These are phyloP conservation scores for Aythya baeri DNA, from an alignment of 2,113 vertebrate species.

Conservation along the genomic window DNA sequence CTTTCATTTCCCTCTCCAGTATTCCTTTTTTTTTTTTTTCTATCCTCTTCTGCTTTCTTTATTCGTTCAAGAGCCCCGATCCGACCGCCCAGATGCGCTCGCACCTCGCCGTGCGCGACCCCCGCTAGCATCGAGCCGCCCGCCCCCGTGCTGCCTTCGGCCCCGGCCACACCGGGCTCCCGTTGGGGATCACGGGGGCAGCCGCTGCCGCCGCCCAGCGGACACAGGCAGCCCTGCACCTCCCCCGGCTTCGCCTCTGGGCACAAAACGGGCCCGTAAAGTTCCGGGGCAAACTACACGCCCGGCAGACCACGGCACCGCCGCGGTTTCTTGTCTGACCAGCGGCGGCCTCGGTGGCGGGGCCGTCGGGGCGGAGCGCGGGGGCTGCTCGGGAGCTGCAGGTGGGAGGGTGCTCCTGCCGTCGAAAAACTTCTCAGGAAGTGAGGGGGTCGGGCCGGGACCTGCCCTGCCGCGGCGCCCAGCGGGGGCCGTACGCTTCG, in stretches of 20 bases:
- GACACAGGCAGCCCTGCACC: slow-evolving; percentile 47
- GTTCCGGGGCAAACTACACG: neutral
- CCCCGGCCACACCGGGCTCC: neutral
- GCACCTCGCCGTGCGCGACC: neutral
- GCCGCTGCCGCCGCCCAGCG: slow-evolving; percentile 76
- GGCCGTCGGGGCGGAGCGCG: neutral
- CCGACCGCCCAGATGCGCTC: neutral
- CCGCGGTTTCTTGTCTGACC: too few species aligned
- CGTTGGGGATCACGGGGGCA: slow-evolving; percentile 23
- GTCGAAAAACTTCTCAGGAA: neutral
- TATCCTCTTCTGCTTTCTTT: neutral
- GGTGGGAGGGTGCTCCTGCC: neutral
- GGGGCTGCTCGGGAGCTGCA: neutral
- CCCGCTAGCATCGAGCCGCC: neutral
- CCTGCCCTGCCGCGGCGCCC: too few species aligned
- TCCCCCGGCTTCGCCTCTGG: neutral
- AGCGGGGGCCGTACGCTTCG: neutral
- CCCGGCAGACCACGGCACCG: too few species aligned
- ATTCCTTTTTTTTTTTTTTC: neutral
- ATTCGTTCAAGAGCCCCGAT: neutral
- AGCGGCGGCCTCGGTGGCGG: neutral
- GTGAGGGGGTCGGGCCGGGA: neutral
- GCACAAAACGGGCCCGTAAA: neutral
- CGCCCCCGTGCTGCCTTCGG: neutral
- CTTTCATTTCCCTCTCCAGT: neutral